These are phyloP conservation scores for Ciconia maguari DNA, from an alignment of 2,113 vertebrate genomes.

Conservation along the genomic window DNA sequence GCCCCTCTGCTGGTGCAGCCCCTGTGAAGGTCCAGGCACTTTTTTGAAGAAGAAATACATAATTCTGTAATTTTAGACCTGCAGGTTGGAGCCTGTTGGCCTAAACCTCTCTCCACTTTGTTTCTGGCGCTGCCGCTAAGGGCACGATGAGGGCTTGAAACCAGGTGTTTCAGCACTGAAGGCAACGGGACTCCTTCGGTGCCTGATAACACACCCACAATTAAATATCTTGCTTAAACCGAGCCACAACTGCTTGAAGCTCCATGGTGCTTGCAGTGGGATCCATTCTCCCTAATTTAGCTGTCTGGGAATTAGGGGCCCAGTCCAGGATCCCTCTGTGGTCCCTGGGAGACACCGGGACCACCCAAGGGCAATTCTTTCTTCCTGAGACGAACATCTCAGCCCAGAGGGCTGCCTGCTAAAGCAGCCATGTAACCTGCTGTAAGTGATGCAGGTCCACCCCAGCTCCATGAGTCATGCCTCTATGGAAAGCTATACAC, in stretches of 20 bases:
- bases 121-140: fast-evolving
- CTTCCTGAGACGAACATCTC: background rate
- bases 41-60: background rate
- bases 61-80: background rate
- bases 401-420: background rate
- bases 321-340: background rate
- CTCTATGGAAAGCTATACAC: background rate
- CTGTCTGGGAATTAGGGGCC: background rate
- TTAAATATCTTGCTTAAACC: background rate
- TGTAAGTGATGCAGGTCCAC: background rate
- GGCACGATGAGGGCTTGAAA: background rate
- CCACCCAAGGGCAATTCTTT: background rate
- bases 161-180: background rate
- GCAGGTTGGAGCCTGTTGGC: background rate
- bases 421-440: background rate
- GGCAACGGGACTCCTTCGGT: background rate
- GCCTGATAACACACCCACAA: background rate
- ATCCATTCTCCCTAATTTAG: background rate
- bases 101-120: background rate
- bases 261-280: background rate
- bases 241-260: background rate
- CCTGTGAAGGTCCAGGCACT: background rate
- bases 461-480: background rate
- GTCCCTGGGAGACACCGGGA: background rate
- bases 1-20: background rate